Conservation (phyloP, 2,797 vertebrate species). For the Prunella strophiata region DNA sequence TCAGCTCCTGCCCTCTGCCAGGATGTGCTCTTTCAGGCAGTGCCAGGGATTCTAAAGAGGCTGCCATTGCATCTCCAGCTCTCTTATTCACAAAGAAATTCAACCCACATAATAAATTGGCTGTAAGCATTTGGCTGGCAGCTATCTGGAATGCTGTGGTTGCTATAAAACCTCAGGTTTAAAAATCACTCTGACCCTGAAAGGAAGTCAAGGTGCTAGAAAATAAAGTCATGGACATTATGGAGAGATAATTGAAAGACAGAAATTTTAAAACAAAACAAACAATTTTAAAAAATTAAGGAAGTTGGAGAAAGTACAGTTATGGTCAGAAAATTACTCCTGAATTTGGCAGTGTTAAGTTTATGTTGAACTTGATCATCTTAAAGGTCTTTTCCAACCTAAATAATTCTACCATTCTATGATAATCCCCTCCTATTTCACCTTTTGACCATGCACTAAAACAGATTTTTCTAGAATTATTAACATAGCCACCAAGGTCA, state of each 20-base stretch:
- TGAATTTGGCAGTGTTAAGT: not conserved
- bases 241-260: not conserved
- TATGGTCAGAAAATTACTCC: not conserved
- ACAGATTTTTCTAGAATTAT: not conserved
- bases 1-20: not conserved
- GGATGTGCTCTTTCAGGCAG: not conserved
- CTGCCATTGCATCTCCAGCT: not conserved
- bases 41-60: not conserved
- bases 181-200: not conserved
- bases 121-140: not conserved
- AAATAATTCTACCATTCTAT: not conserved
- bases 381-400: not conserved
- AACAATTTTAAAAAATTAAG: not conserved
- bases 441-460: not conserved
- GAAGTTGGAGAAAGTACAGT: not conserved
- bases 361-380: not conserved
- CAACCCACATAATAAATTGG: not conserved
- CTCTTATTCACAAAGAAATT: not conserved
- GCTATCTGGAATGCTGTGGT: not conserved
- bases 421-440: not conserved
- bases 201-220: not conserved
- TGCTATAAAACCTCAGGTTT: not conserved
- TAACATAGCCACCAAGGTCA: not conserved
- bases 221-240: not conserved
- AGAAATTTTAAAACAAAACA: not conserved